Base-by-base conservation (phyloP, 2,113 vertebrate species). In the Elephantulus edwardii region DNA sequence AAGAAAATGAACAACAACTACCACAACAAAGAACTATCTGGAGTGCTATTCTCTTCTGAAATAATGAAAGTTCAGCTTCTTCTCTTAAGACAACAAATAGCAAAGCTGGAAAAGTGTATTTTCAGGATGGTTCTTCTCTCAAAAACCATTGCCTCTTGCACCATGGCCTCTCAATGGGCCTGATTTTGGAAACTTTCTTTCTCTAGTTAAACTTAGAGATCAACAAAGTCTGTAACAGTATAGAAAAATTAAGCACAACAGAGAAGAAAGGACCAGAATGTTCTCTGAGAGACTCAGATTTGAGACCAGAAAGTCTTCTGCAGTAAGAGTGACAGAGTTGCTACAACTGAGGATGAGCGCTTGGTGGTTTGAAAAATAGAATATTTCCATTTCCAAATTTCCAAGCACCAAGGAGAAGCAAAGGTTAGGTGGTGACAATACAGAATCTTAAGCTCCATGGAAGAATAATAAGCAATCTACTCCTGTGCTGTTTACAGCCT, bases 11-110 rank as follows among this genome's bases (percentile, higher is more conserved):
- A 88, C 10, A 13, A 54, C 40, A 68, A 52, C 50, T 5, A 33
- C 28, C 30, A 70, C 3, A 70, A 68, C n/a, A 20, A 79, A 91
- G 80, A 80, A 44, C 26, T 68, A 38, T 42, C 26, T 54, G 16
- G 1, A 60, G 58, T 72, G 20, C 2, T 58, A 33, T 84, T 86
- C 12, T 1, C 64, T 52, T 72, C 38, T n/a, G 68, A 40, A 79
- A 33, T 52, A 83, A 9, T 75, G 42, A 4, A 58, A 80, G 2
- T 50, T 87, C 19, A 48, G 3, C 26, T 80, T 81, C 40, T 24
- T 30, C 5, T 48, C 22, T 54, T 80, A 87, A 77, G 75, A 50
- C 66, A 86, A 93, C 38, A 89, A 85, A 83, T 83, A 70, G n/a
- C 6, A 44, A 89, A 77, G 44, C 13, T 19, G 35, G 16, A 16